Base-by-base conservation (phyloP, 2,888 invertebrate genomes). In the Selenia dentaria region DNA sequence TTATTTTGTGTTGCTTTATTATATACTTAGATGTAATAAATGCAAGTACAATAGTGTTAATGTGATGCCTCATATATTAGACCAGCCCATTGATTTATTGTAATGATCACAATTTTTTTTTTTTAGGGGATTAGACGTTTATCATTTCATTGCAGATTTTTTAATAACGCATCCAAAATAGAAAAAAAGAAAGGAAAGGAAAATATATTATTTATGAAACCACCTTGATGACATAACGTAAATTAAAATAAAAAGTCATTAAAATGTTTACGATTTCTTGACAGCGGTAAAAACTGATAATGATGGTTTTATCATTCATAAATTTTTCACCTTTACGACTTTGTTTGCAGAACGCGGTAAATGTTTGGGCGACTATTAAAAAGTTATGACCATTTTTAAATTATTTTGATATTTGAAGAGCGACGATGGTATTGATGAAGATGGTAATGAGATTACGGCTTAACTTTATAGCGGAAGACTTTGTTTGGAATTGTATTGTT, bases 271-370 rank as follows among this genome's bases (percentile, higher is more conserved):
- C 57, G 57, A 52, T 27, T 25, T 29, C 48, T 51, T 49, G 54
- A 54, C 54, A 52, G 54, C 45, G 43, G 39, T 54, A 41, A 56
- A 43, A 48, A 39, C 43, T 46, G 48, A 48, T 54, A 59, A 56
- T 48, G 41, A 47, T 44, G 32, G 16, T 20, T 48, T 47, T 47
- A 49, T 25, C 42, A 39, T 56, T 51, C 51, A 46, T 49, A 46
- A 53, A 52, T 40, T 77, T 74, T 74, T 71, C 67, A 73, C 70
- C 70, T 75, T 73, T 74, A 70, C 62, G 68, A 65, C 64, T 62
- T 70, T 68, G 70, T 70, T 62, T 44, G 42, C 43, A 46, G 36
- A 36, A 26, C 24, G 46, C 11, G 45, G 50, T 47, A 34, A 54
- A 50, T 54, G 51, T 47, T 52, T 54, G 36, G 24, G 18, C 13